A percentile compares a stretch with the other conserved stretches of the same genome.
These are phyloP conservation scores for Apodemia zela DNA, from an alignment of 2,888 invertebrate species.

Conservation along the genomic window DNA sequence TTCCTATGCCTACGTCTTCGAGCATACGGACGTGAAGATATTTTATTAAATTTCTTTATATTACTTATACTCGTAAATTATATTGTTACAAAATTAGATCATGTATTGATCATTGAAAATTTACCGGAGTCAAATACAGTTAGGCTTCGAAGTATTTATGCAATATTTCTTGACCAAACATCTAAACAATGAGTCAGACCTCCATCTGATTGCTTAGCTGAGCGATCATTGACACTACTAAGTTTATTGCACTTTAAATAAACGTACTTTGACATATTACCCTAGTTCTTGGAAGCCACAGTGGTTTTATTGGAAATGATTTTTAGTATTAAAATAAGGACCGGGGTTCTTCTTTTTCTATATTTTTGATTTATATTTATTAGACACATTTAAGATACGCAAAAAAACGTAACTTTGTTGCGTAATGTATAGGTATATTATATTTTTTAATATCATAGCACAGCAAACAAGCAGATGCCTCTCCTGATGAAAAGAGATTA, in stretches of 20 bases:
- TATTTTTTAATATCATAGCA: too few species aligned
- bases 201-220: conserved; percentile 38
- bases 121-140: conserved; percentile 22
- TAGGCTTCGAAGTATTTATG: conserved; percentile 24
- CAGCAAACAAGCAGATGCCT: too few species aligned
- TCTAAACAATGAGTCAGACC: conserved; percentile 55
- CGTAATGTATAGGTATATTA: too few species aligned
- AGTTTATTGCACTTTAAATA: conserved; percentile 54
- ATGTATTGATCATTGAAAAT: conserved; percentile 4
- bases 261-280: conserved; percentile 38
- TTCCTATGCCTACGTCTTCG: too few species aligned
- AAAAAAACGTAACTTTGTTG: too few species aligned
- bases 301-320: conserved; percentile 5
- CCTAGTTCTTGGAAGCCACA: conserved; percentile 31
- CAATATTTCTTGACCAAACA: conserved; percentile 39
- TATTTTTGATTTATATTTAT: too few species aligned
- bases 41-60: too few species aligned
- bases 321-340: background rate
- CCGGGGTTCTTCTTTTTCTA: background rate
- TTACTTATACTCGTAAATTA: background rate
- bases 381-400: too few species aligned
- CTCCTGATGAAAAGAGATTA: too few species aligned
- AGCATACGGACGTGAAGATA: too few species aligned
- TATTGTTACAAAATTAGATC: background rate
- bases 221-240: conserved; percentile 57